These are phyloP conservation scores for Todiramphus saurophagus DNA, from an alignment of 2,113 vertebrate species.

Conservation along the genomic window DNA sequence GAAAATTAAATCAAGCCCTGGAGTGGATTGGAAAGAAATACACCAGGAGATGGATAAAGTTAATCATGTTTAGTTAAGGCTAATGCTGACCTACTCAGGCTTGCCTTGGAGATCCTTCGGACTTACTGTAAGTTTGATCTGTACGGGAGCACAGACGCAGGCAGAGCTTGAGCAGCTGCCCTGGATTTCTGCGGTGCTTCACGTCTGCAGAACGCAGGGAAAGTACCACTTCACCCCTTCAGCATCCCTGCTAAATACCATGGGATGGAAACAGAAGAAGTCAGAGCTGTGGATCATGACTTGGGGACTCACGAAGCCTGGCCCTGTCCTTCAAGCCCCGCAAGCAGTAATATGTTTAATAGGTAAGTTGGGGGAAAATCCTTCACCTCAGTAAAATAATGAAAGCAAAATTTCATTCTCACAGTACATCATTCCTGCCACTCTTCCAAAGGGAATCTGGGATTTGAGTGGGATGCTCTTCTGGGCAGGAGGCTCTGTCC, in stretches of 20 bases:
- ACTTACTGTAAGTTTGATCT: not conserved
- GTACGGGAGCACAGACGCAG: not conserved
- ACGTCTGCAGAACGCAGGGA: not conserved
- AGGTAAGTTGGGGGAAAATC: not conserved
- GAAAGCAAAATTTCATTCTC: not conserved
- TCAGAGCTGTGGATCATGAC: accelerated
- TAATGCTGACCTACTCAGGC: conserved; percentile 56
- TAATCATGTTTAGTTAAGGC: conserved; percentile 52
- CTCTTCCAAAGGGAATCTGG: not conserved
- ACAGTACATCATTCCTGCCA: accelerated
- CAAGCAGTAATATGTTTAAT: accelerated
- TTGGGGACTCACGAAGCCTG: accelerated
- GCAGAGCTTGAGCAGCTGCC: not conserved
- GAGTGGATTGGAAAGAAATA: conserved; percentile 62
- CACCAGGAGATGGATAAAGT: conserved; percentile 60
- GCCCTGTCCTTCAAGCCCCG: not conserved
- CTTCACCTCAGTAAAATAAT: not conserved
- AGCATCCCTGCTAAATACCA: not conserved
- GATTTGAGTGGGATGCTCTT: accelerated
- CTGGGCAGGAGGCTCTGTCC: not conserved
- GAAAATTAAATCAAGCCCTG: conserved; percentile 69
- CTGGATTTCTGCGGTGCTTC: not conserved
- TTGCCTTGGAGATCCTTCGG: not conserved
- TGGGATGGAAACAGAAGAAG: accelerated
- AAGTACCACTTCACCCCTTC: not conserved